Evolutionary conservation across 2,888 invertebrate species (phyloP).

Genomic region (Tenthredo amoena): DNA sequence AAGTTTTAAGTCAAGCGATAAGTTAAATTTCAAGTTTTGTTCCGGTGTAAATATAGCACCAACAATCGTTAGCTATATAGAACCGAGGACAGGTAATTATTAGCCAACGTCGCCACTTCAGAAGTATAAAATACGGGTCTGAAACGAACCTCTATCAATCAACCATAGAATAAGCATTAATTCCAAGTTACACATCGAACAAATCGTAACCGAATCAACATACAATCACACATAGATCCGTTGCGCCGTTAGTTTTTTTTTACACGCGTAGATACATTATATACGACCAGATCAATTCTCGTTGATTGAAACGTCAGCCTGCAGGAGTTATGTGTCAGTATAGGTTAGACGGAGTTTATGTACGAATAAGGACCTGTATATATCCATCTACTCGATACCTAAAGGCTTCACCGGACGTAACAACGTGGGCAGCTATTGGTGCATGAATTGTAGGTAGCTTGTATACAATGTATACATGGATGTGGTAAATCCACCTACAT

Average conservation of each 20-base stretch:
- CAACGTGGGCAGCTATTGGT: neutral
- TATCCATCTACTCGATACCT: constrained; percentile 43
- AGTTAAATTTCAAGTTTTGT: constrained; percentile 40
- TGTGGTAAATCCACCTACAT: neutral
- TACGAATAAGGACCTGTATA: neutral
- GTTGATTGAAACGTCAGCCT: constrained; percentile 74
- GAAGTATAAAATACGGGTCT: neutral
- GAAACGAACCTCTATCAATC: neutral
- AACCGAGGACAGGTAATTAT: neutral
- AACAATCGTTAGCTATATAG: constrained; percentile 39
- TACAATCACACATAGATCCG: neutral
- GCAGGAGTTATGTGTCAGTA: constrained; percentile 68
- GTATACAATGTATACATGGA: neutral
- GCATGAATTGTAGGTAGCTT: neutral
- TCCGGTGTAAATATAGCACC: constrained; percentile 24
- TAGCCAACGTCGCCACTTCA: neutral
- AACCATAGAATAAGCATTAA: neutral
- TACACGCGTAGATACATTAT: neutral
- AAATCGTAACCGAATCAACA: neutral
- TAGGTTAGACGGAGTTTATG: constrained; percentile 40
- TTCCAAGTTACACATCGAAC: neutral
- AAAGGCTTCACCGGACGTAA: constrained; percentile 6
- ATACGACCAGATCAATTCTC: constrained; percentile 12
- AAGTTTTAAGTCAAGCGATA: constrained; percentile 43
- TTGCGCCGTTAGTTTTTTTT: neutral